Conservation (phyloP, 2,113 vertebrate genomes). For the Hemibates koningsi region DNA sequence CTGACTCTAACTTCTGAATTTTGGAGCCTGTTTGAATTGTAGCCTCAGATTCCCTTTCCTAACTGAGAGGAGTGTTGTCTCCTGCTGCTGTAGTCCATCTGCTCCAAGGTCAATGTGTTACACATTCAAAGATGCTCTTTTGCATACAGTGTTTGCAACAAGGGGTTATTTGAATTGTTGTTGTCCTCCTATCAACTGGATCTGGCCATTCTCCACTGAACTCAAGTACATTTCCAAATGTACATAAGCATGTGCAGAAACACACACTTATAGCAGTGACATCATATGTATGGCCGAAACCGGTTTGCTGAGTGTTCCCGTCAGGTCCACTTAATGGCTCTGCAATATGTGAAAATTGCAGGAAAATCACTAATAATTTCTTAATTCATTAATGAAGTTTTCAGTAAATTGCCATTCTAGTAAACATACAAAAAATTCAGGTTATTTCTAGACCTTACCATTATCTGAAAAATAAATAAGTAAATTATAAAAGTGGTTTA, state of each 20-base stretch:
- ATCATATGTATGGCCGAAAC: neutral
- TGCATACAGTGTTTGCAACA: neutral
- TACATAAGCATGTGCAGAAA: neutral
- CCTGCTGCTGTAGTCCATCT: neutral
- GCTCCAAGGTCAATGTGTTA: neutral
- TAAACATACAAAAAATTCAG: neutral
- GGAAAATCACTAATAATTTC: neutral
- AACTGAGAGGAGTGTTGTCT: neutral
- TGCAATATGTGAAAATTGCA: neutral
- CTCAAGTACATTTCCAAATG: neutral
- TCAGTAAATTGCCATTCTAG: neutral
- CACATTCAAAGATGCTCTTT: neutral
- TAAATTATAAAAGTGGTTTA: neutral
- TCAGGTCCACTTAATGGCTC: neutral
- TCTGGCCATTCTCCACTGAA: neutral
- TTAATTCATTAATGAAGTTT: neutral
- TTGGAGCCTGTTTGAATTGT: neutral
- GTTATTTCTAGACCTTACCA: neutral
- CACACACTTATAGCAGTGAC: neutral
- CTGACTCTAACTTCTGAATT: neutral
- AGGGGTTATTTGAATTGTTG: neutral
- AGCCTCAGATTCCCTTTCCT: neutral
- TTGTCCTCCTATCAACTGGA: neutral
- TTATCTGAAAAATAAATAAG: neutral
- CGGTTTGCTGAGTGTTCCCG: neutral